A percentile compares a stretch with the other conserved stretches of the same genome.
phyloP scores from a whole-genome alignment of 2,113 vertebrate genomes.

The Caranx melampygus region DNA sequence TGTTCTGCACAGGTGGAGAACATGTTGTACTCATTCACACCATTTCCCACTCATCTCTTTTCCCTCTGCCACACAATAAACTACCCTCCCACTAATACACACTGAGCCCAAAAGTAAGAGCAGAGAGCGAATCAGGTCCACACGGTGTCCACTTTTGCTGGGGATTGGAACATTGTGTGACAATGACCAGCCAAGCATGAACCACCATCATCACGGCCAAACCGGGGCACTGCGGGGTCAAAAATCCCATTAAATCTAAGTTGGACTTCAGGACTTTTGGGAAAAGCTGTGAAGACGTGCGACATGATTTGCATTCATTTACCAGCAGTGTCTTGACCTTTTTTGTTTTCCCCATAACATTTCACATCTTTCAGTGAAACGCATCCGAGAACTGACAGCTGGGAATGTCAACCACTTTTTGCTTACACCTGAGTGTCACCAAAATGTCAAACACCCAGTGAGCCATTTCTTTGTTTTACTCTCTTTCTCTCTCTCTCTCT shows the following conservation, averaged over 20 bases:
- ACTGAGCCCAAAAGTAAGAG: conserved; percentile 1
- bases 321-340: conserved; percentile 46
- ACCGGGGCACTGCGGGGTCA: conserved; percentile 26
- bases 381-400: conserved; percentile 27
- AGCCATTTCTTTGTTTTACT: not conserved
- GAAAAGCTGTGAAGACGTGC: conserved; percentile 14
- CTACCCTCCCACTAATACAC: conserved; percentile 5
- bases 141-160: conserved; percentile 26
- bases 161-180: conserved; percentile 46
- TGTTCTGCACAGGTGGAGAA: not conserved
- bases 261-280: not conserved
- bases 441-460: conserved; percentile 23
- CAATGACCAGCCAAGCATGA: conserved; percentile 65
- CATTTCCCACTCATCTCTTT: conserved; percentile 8
- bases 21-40: not conserved
- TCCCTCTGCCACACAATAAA: conserved; percentile 1
- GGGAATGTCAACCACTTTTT: conserved; percentile 44
- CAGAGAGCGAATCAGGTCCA: conserved; percentile 19
- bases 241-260: conserved; percentile 23
- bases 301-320: conserved; percentile 58
- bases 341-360: conserved; percentile 33
- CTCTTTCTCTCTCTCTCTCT: no score
- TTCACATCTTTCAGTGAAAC: conserved; percentile 24
- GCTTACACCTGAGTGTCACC: conserved; percentile 18
- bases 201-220: conserved; percentile 44